Conservation (phyloP, 2,888 invertebrate genomes). For the Meiosimyza decipiens region DNA sequence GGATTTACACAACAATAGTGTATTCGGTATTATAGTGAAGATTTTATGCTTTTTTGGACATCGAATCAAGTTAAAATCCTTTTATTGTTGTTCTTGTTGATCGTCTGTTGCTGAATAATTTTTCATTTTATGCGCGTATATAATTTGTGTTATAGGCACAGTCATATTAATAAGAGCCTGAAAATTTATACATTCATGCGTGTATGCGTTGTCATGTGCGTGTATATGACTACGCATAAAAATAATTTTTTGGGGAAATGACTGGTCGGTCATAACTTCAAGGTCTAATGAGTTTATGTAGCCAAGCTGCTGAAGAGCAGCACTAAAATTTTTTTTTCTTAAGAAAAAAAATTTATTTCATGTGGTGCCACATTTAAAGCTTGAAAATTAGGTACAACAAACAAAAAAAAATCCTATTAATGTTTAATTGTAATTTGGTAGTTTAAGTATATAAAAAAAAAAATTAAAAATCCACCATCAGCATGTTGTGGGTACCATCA, state of each 20-base stretch:
- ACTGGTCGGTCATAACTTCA: conserved; percentile 25
- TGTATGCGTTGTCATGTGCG: neutral
- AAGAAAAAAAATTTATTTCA: conserved; percentile 13
- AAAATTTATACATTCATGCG: too few species aligned
- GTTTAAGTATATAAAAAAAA: conserved; percentile 1
- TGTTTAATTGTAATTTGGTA: conserved; percentile 6
- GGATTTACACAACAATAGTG: too few species aligned
- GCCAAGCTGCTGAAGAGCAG: neutral
- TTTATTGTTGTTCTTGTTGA: too few species aligned
- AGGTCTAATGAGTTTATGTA: conserved; percentile 30
- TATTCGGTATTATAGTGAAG: too few species aligned
- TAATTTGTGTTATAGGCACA: too few species aligned
- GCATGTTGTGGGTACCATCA: neutral
- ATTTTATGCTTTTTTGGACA: too few species aligned
- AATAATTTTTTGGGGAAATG: conserved; percentile 16
- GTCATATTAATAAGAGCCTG: too few species aligned
- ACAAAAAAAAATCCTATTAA: neutral
- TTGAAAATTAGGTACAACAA: conserved; percentile 4
- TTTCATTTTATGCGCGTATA: too few species aligned
- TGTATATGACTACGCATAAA: conserved; percentile 24
- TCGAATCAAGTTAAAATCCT: too few species aligned
- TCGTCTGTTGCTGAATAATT: too few species aligned
- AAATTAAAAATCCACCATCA: conserved; percentile 12
- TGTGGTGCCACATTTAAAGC: neutral
- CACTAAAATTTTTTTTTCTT: neutral